A percentile compares a stretch with the other conserved stretches of the same genome.
These are phyloP conservation scores for Maccullochella peelii DNA, from an alignment of 2,113 vertebrate genomes.

Conservation along the genomic window DNA sequence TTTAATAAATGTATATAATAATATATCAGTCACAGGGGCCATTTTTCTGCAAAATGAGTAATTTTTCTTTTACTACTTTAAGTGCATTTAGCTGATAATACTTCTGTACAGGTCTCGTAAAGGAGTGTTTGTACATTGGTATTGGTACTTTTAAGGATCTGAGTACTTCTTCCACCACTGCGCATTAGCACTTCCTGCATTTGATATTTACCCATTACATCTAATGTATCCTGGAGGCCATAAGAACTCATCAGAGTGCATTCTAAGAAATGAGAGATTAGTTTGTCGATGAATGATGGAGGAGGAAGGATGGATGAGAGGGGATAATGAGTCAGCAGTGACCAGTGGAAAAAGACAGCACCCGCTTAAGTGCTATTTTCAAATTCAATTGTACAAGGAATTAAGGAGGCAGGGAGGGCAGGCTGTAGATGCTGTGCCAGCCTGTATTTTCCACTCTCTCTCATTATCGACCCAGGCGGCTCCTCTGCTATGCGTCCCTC, in stretches of 20 bases:
- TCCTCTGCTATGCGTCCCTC: constrained; percentile 64
- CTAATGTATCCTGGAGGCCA: constrained; percentile 35
- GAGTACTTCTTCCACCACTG: neutral
- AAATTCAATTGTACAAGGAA: constrained; percentile 40
- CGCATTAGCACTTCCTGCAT: neutral
- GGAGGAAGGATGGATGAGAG: constrained; percentile 14
- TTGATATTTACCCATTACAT: constrained; percentile 12
- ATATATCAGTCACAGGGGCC: neutral
- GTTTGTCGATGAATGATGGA: neutral
- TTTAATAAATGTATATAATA: no score
- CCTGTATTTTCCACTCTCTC: constrained; percentile 33
- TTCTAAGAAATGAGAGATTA: constrained; percentile 12
- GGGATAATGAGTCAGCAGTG: constrained; percentile 46
- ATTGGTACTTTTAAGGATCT: neutral
- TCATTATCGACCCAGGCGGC: constrained; percentile 58
- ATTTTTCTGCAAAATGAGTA: neutral
- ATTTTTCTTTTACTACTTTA: neutral
- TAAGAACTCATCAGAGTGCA: neutral
- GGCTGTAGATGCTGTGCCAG: neutral
- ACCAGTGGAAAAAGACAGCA: constrained; percentile 41
- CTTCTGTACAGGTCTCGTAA: neutral
- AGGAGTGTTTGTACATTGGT: neutral
- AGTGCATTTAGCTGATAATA: neutral
- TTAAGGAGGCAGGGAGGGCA: neutral
- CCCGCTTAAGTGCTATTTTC: constrained; percentile 34